Evolutionary conservation across 2,888 invertebrate species (phyloP).

Genomic region (Embidobia sp.): DNA sequence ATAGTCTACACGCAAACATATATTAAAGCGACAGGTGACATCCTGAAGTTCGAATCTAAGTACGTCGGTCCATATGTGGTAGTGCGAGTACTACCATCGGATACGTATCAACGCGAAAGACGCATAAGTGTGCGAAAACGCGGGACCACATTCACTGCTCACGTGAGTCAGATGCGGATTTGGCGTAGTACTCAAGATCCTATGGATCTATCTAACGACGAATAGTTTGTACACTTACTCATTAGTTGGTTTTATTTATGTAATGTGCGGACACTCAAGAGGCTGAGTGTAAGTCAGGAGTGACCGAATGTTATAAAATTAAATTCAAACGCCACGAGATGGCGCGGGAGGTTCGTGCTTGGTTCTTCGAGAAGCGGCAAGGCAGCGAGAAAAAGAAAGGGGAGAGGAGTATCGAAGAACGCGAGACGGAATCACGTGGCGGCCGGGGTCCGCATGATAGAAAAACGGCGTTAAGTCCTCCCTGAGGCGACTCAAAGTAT

Average conservation of each 20-base stretch:
- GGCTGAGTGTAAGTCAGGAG: not conserved
- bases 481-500: no score
- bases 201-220: not conserved
- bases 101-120: not conserved
- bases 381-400: no score
- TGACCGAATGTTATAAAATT: constrained; percentile 1
- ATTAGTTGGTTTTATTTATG: no score
- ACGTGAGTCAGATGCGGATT: not conserved
- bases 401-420: no score
- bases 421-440: no score
- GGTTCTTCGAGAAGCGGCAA: no score
- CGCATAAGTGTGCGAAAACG: not conserved
- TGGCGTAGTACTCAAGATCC: not conserved
- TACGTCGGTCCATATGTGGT: constrained; percentile 31
- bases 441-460: no score
- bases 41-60: constrained; percentile 62
- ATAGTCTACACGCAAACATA: not conserved
- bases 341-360: no score
- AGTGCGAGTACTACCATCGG: not conserved
- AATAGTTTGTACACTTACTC: not conserved
- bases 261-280: not conserved
- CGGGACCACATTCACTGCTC: not conserved
- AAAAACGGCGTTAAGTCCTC: no score
- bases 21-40: constrained; percentile 33
- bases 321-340: not conserved